These are phyloP conservation scores for Spodoptera picta DNA, from an alignment of 2,888 invertebrate genomes.

Conservation along the genomic window DNA sequence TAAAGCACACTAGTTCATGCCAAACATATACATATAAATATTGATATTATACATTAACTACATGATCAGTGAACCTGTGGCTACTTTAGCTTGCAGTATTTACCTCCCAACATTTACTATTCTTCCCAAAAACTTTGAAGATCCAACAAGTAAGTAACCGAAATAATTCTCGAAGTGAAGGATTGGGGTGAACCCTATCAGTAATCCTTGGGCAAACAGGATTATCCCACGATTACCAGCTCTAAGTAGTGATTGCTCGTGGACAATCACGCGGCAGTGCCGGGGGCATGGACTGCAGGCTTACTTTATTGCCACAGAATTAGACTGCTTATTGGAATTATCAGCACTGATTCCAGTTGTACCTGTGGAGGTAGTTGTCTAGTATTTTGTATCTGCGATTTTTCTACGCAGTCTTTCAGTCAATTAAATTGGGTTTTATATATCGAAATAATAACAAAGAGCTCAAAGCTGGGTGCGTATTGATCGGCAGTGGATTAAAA, in stretches of 20 bases:
- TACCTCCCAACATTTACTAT: too few species aligned
- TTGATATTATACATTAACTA: too few species aligned
- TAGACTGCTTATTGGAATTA: slow-evolving; percentile 34
- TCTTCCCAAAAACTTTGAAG: neutral
- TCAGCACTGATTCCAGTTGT: neutral
- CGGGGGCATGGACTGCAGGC: slow-evolving; percentile 26
- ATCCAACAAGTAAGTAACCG: slow-evolving; percentile 5
- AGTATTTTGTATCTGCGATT: too few species aligned
- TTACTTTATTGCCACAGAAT: slow-evolving; percentile 38
- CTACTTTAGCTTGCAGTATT: too few species aligned
- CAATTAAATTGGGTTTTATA: too few species aligned
- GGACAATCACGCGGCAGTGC: slow-evolving; percentile 38
- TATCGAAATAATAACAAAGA: neutral
- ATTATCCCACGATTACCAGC: slow-evolving; percentile 19
- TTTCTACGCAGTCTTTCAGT: too few species aligned
- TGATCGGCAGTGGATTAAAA: slow-evolving; percentile 41
- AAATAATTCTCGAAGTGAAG: too few species aligned
- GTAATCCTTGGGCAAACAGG: slow-evolving; percentile 15
- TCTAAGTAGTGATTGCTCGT: slow-evolving; percentile 40
- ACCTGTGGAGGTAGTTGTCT: neutral
- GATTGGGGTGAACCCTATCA: neutral
- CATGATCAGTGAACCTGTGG: too few species aligned
- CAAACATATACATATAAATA: too few species aligned
- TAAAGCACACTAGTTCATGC: too few species aligned
- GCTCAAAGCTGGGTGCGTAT: neutral